These are phyloP conservation scores for Cephalopterus ornatus DNA, from an alignment of 2,113 vertebrate genomes.

Conservation along the genomic window DNA sequence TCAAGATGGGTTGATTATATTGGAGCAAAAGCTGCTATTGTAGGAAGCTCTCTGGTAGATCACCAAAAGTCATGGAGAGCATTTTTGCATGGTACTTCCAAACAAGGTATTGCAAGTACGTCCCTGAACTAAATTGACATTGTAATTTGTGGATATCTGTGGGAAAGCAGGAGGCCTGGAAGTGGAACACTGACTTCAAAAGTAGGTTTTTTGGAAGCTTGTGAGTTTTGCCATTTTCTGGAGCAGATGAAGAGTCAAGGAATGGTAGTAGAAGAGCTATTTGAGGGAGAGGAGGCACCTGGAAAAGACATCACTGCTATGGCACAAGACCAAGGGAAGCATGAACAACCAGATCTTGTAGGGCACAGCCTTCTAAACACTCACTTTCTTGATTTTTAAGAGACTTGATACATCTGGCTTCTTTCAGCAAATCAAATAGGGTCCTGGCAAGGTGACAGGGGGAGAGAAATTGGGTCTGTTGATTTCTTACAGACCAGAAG, in stretches of 20 bases:
- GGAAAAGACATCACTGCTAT: not conserved
- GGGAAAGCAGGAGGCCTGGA: not conserved
- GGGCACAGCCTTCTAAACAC: not conserved
- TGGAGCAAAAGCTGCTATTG: not conserved
- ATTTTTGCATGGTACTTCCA: not conserved
- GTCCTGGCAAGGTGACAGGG: not conserved
- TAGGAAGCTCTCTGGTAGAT: not conserved
- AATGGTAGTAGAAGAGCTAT: not conserved
- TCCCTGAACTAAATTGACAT: not conserved
- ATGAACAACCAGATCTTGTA: not conserved
- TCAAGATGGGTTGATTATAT: not conserved
- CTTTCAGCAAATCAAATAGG: not conserved
- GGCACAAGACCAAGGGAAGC: not conserved
- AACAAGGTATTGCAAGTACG: not conserved
- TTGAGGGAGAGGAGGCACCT: not conserved
- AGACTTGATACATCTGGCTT: not conserved
- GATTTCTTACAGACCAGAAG: not conserved
- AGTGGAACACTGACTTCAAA: not conserved
- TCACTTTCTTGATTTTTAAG: not conserved
- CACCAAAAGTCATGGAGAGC: not conserved
- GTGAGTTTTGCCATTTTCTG: not conserved
- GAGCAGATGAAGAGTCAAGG: not conserved
- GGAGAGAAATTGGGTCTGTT: not conserved
- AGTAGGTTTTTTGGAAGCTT: not conserved
- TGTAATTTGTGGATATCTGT: not conserved